Evolutionary conservation across 2,888 invertebrate species (phyloP).

Genomic region (Leptothorax acervorum): DNA sequence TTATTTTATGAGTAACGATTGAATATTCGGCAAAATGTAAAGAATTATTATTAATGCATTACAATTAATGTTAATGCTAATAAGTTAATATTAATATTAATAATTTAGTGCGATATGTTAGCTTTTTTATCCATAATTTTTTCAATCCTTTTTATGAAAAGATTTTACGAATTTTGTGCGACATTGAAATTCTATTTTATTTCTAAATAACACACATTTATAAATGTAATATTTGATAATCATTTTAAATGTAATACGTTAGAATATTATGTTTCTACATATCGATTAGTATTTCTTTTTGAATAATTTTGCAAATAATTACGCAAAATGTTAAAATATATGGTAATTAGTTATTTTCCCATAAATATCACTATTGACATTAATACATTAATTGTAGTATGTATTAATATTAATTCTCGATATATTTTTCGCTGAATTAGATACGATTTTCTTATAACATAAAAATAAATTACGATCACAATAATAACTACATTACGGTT

Average conservation of each 20-base stretch:
- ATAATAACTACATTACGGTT: neutral
- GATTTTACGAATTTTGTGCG: neutral
- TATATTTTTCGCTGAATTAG: neutral
- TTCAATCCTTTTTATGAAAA: neutral
- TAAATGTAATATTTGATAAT: neutral
- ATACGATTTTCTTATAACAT: neutral
- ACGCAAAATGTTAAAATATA: neutral
- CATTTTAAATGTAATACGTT: neutral
- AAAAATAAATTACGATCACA: neutral
- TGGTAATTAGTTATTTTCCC: too few species aligned
- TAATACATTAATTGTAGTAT: neutral
- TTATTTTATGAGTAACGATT: neutral
- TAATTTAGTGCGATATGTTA: neutral
- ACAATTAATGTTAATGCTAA: neutral
- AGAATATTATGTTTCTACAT: neutral
- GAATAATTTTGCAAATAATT: neutral
- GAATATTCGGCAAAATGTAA: neutral
- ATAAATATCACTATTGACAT: neutral
- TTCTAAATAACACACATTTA: neutral
- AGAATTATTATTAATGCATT: neutral
- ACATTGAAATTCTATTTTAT: neutral
- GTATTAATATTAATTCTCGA: neutral
- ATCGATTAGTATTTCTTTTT: neutral
- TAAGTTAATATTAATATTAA: constrained; percentile 1
- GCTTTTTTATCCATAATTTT: neutral